phyloP scores from a whole-genome alignment of 2,888 invertebrate genomes.

The Phaedon cochleariae region DNA sequence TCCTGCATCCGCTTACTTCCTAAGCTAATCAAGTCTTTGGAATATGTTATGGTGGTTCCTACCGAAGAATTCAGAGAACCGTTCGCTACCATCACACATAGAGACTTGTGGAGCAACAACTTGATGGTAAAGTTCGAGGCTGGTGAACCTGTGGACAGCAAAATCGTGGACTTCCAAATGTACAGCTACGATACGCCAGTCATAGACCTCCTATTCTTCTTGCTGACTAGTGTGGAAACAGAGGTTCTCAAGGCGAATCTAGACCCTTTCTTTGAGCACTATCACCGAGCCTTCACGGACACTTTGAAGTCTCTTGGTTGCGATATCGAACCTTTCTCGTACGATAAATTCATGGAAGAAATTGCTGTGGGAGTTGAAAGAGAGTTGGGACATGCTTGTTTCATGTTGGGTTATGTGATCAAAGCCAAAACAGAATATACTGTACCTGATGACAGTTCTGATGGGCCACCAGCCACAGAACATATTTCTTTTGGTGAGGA shows the following conservation, averaged over 20 bases:
- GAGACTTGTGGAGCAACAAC: conserved; percentile 70
- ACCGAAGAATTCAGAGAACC: conserved; percentile 52
- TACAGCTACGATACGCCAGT: conserved; percentile 42
- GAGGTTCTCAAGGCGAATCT: conserved; percentile 17
- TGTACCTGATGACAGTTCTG: neutral
- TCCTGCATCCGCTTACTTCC: conserved; percentile 2
- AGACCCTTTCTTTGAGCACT: conserved; percentile 16
- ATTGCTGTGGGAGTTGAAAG: conserved; percentile 3
- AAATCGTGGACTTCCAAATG: conserved; percentile 49
- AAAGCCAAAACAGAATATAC: neutral
- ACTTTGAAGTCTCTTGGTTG: conserved; percentile 19
- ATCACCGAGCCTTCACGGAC: conserved; percentile 17
- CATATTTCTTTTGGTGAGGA: neutral
- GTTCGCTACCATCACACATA: conserved; percentile 65
- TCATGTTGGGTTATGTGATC: conserved; percentile 17
- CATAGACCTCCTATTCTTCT: conserved; percentile 46
- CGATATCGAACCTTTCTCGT: conserved; percentile 16
- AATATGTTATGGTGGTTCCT: neutral
- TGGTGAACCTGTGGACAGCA: conserved; percentile 34
- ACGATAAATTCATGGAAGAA: conserved; percentile 25
- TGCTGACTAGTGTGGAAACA: conserved; percentile 43
- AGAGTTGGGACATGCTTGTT: conserved; percentile 16
- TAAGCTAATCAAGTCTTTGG: conserved; percentile 12
- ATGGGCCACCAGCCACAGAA: neutral
- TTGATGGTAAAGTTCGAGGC: conserved; percentile 62